Evolutionary conservation across 2,797 vertebrate genomes (phyloP), one percentile per base, ranked within the genome.

Genomic region (Rhinophrynus dorsalis): DNA sequence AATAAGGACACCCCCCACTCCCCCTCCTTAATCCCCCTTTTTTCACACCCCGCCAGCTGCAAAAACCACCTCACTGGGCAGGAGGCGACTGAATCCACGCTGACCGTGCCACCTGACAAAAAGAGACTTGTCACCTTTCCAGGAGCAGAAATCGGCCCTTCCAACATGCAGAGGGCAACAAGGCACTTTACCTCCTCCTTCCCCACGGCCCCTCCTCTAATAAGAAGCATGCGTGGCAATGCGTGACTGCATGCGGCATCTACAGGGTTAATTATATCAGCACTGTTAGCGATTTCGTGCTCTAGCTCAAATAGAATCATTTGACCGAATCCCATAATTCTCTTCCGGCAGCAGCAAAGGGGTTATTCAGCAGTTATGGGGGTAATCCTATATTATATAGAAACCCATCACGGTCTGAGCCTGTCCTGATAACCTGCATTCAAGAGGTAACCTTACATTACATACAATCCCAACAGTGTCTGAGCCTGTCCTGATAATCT

Each of bases 161-260:
- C 27, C 15, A 32, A 35, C 23, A 32, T 52, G 51, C 32, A 44
- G 61, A 38, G 30, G 55, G 45, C 70, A 52, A 66, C 18, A 24
- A 50, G 45, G 58, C 62, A 60, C 37, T 21, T 63, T 42, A 12
- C 15, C 61, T 71, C 40, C 68, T 57, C 33, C 42, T 38, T 23
- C 52, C 56, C 55, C 10, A 24, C 23, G 26, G 54, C 20, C 15
- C 42, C 32, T 66, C 54, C 33, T 66, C 70, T 60, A 42, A 37
- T 29, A 45, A 60, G 70, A 73, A 66, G 70, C 70, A 73, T 73
- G 70, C 56, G 54, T 73, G 50, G 62, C 70, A 73, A 60, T 73
- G 62, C 55, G 62, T 59, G 70, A 73, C 15, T 73, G 70, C 70
- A 73, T 73, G 70, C 33, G 44, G 51, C 55, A 66, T 73, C 62